Evolutionary conservation across 1,140 invertebrate genomes (phyloP).

Genomic region (Chrysoperla carnea): DNA sequence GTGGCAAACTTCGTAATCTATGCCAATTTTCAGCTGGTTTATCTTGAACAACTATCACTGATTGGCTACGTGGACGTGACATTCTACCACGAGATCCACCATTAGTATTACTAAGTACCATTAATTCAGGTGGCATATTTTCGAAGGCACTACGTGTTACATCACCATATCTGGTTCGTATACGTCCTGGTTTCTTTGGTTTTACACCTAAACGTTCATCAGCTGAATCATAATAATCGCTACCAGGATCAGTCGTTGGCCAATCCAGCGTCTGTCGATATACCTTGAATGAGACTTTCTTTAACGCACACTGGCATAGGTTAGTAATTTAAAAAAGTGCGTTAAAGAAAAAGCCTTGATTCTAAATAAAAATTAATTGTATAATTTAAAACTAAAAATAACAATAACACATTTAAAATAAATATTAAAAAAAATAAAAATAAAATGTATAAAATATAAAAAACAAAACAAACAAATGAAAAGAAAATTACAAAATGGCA

Average conservation of each 20-base stretch:
- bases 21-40: conserved; percentile 24
- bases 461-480: neutral
- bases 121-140: conserved; percentile 20
- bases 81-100: neutral
- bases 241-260: conserved; percentile 32
- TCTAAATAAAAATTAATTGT: too few species aligned
- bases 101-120: conserved; percentile 11
- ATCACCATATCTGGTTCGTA: conserved; percentile 13
- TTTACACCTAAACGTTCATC: neutral
- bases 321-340: conserved; percentile 1
- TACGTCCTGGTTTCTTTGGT: neutral
- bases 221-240: conserved; percentile 23
- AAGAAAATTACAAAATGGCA: neutral
- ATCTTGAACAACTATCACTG: conserved; percentile 6
- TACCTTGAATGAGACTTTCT: conserved; percentile 1
- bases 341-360: too few species aligned
- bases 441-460: neutral
- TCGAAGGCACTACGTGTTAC: conserved; percentile 17
- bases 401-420: too few species aligned
- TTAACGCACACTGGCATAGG: neutral
- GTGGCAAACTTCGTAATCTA: conserved; percentile 25
- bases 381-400: too few species aligned
- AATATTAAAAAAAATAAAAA: too few species aligned
- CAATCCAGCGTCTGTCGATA: conserved; percentile 26
- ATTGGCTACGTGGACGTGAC: neutral